phyloP scores from a whole-genome alignment of 2,888 invertebrate species.

The Apotomis capreana region DNA sequence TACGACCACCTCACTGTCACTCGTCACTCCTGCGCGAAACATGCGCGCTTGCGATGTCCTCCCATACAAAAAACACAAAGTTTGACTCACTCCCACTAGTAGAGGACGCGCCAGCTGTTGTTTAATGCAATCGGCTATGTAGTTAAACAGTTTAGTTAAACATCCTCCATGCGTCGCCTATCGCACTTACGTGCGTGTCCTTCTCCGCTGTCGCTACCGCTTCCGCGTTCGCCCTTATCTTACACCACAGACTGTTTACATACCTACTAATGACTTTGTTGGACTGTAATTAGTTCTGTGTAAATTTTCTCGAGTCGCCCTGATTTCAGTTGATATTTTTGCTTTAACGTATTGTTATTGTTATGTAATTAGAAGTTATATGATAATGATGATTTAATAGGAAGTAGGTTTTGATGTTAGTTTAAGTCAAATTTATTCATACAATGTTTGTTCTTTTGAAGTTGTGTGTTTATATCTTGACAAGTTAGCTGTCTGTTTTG shows the following conservation, averaged over 20 bases:
- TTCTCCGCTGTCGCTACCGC: conserved; percentile 7
- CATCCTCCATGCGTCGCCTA: background rate
- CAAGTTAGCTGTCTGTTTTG: background rate
- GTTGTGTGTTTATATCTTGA: conserved; percentile 1
- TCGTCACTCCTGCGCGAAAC: too few species aligned
- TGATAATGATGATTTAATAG: conserved; percentile 13
- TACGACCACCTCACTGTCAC: too few species aligned
- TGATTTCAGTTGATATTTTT: conserved; percentile 3
- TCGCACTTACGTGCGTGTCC: conserved; percentile 4
- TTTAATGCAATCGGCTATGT: too few species aligned
- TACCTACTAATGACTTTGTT: conserved; percentile 22
- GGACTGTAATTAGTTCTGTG: conserved; percentile 18
- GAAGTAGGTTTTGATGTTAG: conserved; percentile 15
- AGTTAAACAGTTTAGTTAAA: too few species aligned
- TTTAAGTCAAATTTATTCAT: conserved; percentile 9
- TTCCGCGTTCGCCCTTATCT: conserved; percentile 23
- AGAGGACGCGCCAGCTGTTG: background rate
- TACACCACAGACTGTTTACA: conserved; percentile 24
- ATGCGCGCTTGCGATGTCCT: too few species aligned
- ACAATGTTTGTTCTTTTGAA: background rate
- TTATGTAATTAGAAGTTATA: conserved; percentile 14
- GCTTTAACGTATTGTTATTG: background rate
- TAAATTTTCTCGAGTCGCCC: conserved; percentile 9
- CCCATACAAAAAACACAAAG: too few species aligned
- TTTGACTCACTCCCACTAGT: background rate